These are phyloP conservation scores for Drosophila nigritarsus DNA, from an alignment of 2,888 invertebrate species.

Conservation along the genomic window DNA sequence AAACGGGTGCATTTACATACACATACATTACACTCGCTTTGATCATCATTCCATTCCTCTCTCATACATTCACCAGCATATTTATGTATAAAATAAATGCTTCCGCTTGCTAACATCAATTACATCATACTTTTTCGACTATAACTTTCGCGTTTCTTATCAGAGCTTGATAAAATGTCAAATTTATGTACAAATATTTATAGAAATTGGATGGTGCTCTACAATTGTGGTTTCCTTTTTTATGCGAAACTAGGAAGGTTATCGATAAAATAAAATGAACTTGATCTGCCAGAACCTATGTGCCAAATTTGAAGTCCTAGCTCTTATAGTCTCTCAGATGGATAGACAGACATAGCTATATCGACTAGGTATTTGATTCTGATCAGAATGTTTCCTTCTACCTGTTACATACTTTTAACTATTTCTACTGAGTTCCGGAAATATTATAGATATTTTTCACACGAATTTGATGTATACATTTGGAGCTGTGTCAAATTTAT, in stretches of 20 bases:
- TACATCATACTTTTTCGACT: not conserved
- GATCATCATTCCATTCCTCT: too few species aligned
- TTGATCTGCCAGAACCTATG: not conserved
- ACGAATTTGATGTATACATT: conserved; percentile 18
- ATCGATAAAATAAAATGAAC: not conserved
- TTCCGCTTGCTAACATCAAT: too few species aligned
- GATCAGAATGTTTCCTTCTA: not conserved
- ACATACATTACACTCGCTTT: too few species aligned
- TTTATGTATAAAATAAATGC: too few species aligned
- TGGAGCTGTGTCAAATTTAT: conserved; percentile 61
- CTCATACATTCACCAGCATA: too few species aligned
- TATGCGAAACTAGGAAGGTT: too few species aligned
- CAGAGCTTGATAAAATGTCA: too few species aligned
- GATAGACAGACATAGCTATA: not conserved
- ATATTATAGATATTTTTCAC: conserved; percentile 13
- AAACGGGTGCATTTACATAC: too few species aligned
- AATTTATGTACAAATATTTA: not conserved
- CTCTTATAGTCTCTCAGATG: not conserved
- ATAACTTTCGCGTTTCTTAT: too few species aligned
- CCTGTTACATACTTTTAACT: not conserved
- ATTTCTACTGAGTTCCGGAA: not conserved
- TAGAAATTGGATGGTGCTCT: not conserved
- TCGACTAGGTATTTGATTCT: not conserved
- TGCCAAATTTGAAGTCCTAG: not conserved
- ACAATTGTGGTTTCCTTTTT: not conserved